Evolutionary conservation across 2,113 vertebrate species (phyloP), one percentile per base, ranked within the genome.

Genomic region (Phylloscopus trochilus): DNA sequence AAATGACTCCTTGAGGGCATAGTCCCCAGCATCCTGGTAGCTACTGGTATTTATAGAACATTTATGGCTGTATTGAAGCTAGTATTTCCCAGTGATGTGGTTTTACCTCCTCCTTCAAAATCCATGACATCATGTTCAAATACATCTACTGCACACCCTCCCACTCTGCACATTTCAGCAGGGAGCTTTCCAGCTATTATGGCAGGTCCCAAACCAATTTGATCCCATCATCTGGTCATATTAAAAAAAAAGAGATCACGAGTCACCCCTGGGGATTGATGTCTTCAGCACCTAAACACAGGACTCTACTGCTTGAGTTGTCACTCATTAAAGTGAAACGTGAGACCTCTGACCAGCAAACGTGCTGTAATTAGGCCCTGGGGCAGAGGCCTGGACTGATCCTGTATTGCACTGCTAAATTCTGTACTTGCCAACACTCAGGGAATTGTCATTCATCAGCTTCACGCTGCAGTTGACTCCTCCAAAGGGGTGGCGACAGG

Each of bases 401-500:
- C 18, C 35, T 8, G 41, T 41, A 44, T 46, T 78, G 76, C 39
- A 23, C 63, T 44, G 77, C 52, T 83, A 43, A 89, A 87, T 77
- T 81, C 31, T 44, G 52, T 49, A 74, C 98, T 97, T 97, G 94
- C 98, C 98, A 11, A 95, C 92, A 27, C 96, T 95, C 37, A 87
- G 67, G 37, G 97, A 80, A 22, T 97, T 96, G 86, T 98, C 97
- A 3, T 97, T 94, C 53, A 41, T 20, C 67, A 97, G 77, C 95
- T 97, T 98, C 11, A 63, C n/a, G 0, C 97, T 97, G 30, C 98
- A 98, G 84, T 97, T 98, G 84, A 23, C 83, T 58, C 98, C 98
- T 46, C 97, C 96, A 15, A 98, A 98, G 8, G 98, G 98, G 64
- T 98, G 98, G 11, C 98, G 97, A 41, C 98, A 98, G 37, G 98